Conservation (phyloP, 2,113 vertebrate species). For the Caloenas nicobarica region DNA sequence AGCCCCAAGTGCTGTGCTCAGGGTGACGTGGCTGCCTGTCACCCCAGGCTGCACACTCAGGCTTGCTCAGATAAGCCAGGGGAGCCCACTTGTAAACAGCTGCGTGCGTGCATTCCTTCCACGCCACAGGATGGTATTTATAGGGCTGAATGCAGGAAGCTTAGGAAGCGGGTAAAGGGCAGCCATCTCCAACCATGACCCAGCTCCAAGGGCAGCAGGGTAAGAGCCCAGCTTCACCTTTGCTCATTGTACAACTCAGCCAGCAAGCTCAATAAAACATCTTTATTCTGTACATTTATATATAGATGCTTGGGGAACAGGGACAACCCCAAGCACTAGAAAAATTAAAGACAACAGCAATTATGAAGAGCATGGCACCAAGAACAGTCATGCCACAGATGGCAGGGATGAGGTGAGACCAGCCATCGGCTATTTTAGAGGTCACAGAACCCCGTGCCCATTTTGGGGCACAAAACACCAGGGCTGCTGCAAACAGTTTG, state of each 20-base stretch:
- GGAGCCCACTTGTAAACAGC: conserved; percentile 9
- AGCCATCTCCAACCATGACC: not conserved
- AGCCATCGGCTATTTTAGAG: not conserved
- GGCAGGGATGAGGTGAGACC: conserved; percentile 35
- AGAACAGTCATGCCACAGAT: conserved; percentile 61
- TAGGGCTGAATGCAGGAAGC: not conserved
- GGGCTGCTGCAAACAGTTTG: conserved; percentile 35
- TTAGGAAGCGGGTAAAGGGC: not conserved
- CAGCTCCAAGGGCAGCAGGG: not conserved
- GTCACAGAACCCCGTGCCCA: not conserved
- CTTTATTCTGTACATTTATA: conserved; percentile 83
- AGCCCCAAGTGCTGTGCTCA: conserved; percentile 16
- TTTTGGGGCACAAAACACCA: conserved; percentile 12
- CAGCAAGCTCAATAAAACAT: conserved; percentile 74
- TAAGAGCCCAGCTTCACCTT: not conserved
- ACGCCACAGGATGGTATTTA: not conserved
- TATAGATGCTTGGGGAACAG: conserved; percentile 56
- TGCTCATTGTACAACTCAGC: not conserved
- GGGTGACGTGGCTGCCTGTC: conserved; percentile 41
- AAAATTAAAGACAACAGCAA: conserved; percentile 71
- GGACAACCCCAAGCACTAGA: conserved; percentile 64
- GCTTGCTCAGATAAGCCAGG: conserved; percentile 31
- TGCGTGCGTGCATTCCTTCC: not conserved
- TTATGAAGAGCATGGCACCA: conserved; percentile 66
- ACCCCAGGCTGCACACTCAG: not conserved